Conservation (phyloP, 2,797 vertebrate species). For the Danio tinwini region DNA sequence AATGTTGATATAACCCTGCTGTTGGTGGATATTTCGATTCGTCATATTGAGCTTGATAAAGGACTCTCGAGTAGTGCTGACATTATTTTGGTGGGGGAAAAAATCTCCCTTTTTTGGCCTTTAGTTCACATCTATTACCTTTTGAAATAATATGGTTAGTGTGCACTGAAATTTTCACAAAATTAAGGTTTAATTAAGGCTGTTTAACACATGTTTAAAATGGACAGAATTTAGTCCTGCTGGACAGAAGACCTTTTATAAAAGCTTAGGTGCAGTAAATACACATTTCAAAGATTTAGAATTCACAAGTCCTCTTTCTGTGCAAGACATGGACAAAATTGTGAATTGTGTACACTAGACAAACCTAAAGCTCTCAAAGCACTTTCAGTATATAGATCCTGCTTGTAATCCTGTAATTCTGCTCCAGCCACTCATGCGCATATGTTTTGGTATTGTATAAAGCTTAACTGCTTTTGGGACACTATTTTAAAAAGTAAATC, state of each 20-base stretch:
- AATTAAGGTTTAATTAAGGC: neutral
- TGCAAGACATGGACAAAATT: no score
- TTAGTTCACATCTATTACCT: neutral
- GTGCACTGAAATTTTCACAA: neutral
- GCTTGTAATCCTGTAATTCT: no score
- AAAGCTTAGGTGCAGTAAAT: neutral
- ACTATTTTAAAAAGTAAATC: no score
- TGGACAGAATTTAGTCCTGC: no score
- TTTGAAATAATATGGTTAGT: neutral
- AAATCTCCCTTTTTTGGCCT: neutral
- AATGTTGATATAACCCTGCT: conserved; percentile 31
- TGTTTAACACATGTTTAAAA: neutral
- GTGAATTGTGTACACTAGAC: no score
- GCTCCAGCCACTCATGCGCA: no score
- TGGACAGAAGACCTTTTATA: neutral
- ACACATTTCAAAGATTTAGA: neutral
- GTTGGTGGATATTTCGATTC: conserved; percentile 3
- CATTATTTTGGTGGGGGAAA: neutral
- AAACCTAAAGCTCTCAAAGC: no score
- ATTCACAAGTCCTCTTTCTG: no score
- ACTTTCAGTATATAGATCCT: no score
- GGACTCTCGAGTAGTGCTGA: neutral
- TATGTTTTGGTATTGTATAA: no score
- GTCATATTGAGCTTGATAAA: conserved; percentile 21
- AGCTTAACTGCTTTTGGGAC: no score